Conservation (phyloP, 2,113 vertebrate genomes). For the Passer montanus region DNA sequence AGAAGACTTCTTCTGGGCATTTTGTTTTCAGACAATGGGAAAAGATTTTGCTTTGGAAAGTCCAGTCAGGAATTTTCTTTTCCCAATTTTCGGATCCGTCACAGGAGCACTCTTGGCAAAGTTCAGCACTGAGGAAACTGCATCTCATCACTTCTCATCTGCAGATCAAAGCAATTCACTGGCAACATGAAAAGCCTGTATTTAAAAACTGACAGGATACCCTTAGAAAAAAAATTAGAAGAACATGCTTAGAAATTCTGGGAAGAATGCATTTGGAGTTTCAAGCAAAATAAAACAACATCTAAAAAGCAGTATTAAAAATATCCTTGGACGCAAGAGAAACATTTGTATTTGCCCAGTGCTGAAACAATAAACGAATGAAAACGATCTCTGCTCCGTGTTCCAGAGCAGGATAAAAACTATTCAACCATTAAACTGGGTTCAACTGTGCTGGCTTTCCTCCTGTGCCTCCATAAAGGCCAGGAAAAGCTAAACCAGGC, state of each 20-base stretch:
- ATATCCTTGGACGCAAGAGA: slow-evolving; percentile 1
- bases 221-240: slow-evolving; percentile 25
- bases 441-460: not conserved
- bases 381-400: not conserved
- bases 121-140: slow-evolving; percentile 45
- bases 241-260: slow-evolving; percentile 16
- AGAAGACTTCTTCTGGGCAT: not conserved
- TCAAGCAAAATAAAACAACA: slow-evolving; percentile 44
- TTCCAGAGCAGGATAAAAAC: not conserved
- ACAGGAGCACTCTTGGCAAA: slow-evolving; percentile 30
- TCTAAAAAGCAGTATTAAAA: slow-evolving; percentile 30
- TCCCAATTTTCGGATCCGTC: not conserved
- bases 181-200: slow-evolving; percentile 61
- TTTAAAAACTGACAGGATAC: slow-evolving; percentile 68
- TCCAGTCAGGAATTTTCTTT: not conserved
- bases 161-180: slow-evolving; percentile 64
- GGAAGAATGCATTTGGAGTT: slow-evolving; percentile 39
- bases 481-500: not conserved
- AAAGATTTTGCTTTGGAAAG: not conserved
- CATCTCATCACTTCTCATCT: slow-evolving; percentile 51
- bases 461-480: not conserved
- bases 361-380: not conserved
- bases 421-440: not conserved
- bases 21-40: not conserved
- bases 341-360: not conserved